These are phyloP conservation scores for Oreochromis niloticus DNA, from an alignment of 2,113 vertebrate species.

Conservation along the genomic window DNA sequence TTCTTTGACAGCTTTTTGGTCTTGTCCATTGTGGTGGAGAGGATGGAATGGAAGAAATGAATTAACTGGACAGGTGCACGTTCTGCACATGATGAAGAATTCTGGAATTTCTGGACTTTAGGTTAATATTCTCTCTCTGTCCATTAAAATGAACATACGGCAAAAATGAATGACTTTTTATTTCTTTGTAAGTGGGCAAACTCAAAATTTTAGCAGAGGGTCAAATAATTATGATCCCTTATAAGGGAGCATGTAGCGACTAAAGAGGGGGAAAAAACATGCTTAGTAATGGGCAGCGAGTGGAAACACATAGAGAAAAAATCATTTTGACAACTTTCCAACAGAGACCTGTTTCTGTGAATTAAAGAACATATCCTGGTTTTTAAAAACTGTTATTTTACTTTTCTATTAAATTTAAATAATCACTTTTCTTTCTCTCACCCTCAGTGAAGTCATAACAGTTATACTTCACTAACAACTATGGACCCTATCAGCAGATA, in stretches of 20 bases:
- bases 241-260: not conserved
- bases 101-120: not conserved
- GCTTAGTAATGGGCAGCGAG: not conserved
- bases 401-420: not conserved
- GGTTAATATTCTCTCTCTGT: not conserved
- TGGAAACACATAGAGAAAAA: not conserved
- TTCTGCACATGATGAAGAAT: not conserved
- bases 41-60: not conserved
- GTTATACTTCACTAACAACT: not conserved
- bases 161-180: not conserved
- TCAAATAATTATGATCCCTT: not conserved
- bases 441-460: not conserved
- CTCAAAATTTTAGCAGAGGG: not conserved
- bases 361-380: not conserved
- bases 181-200: not conserved
- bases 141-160: not conserved
- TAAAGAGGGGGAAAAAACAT: not conserved
- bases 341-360: not conserved
- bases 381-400: accelerated
- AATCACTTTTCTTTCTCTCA: not conserved
- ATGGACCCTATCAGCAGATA: not conserved
- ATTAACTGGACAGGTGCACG: not conserved
- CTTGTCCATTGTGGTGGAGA: not conserved
- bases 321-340: not conserved
- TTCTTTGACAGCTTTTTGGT: not conserved